Evolutionary conservation across 2,113 vertebrate genomes (phyloP), one percentile per base, ranked within the genome.

Genomic region (Garra rufa): DNA sequence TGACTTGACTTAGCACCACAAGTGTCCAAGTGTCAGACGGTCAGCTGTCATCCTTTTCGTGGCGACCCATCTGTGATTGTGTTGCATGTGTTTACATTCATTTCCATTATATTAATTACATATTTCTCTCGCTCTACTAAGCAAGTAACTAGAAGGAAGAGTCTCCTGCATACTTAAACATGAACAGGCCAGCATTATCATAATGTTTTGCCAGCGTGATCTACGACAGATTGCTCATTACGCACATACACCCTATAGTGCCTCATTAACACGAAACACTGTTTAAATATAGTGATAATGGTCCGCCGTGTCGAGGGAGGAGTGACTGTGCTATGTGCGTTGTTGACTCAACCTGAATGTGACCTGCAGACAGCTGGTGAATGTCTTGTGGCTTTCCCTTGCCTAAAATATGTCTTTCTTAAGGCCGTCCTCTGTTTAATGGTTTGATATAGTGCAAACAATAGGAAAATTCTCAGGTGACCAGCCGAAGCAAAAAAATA

Each of bases 321-420:
- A 59, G 75, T 21, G 34, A 59, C 38, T 73, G 70, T 59, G 76
- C 65, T 38, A 17, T 79, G 77, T 30, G 6, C 26, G 43, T 46
- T 80, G 77, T 80, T 80, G 43, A 48, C 13, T 80, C 59, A 67
- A 80, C 78, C 78, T 80, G 78, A 50, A 34, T 80, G 78, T 65
- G 78, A 67, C 78, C 78, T 80, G 59, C 43, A 30, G 77, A 80
- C 41, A 80, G 77, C 57, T 63, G 77, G 41, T 80, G 77, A 30
- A 63, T 44, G 15, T 80, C 78, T 48, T 44, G n/a, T 79, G 52
- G 50, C 52, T 41, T 61, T 78, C 14, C 57, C 24, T 19, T 50
- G 4, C 14, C 44, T 75, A 71, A 71, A 71, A 43, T 7, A 41
- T 3, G 0, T 48, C 44, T 28, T 28, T 73, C 21, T 44, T 46